Percentiles rank a stretch among this genome's conserved stretches.
Evolutionary conservation across 2,797 vertebrate genomes (phyloP).

Genomic region (Betta splendens): DNA sequence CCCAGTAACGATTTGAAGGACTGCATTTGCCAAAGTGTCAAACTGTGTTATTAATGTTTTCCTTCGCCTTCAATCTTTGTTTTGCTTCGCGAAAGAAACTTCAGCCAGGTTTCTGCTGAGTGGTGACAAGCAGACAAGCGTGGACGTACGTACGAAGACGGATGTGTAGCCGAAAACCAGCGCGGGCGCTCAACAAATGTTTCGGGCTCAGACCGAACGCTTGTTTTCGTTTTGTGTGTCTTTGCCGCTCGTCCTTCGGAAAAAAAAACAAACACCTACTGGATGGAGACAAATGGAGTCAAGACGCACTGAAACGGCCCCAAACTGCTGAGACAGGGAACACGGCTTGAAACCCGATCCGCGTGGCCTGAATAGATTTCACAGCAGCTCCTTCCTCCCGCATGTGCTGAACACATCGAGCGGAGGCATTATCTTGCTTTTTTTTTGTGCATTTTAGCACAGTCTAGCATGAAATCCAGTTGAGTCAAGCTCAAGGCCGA

Average conservation of each 20-base stretch:
- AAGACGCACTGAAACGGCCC: constrained; percentile 42
- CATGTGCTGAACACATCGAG: constrained; percentile 70
- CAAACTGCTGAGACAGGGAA: constrained; percentile 64
- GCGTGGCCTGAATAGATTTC: constrained; percentile 79
- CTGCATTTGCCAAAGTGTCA: not conserved
- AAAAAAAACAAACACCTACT: no score
- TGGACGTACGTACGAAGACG: constrained; percentile 6
- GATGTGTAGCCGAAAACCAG: constrained; percentile 36
- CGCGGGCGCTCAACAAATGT: constrained; percentile 11
- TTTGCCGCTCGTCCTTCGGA: no score
- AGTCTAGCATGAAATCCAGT: constrained; percentile 50
- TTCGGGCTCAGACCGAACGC: no score
- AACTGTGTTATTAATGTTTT: not conserved
- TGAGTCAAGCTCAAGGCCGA: constrained; percentile 52
- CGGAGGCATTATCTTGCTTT: constrained; percentile 55
- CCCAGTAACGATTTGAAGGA: no score
- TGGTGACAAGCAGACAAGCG: constrained; percentile 5
- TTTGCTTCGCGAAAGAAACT: constrained; percentile 2
- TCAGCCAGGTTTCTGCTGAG: constrained; percentile 12
- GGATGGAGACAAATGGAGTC: constrained; percentile 62
- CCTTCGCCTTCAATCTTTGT: constrained; percentile 7
- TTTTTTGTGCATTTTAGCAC: no score
- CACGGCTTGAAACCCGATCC: constrained; percentile 67
- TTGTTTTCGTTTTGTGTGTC: constrained; percentile 19
- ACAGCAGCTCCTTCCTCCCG: constrained; percentile 62